Evolutionary conservation across 1,140 invertebrate genomes (phyloP).

Genomic region (Sogatella furcifera): DNA sequence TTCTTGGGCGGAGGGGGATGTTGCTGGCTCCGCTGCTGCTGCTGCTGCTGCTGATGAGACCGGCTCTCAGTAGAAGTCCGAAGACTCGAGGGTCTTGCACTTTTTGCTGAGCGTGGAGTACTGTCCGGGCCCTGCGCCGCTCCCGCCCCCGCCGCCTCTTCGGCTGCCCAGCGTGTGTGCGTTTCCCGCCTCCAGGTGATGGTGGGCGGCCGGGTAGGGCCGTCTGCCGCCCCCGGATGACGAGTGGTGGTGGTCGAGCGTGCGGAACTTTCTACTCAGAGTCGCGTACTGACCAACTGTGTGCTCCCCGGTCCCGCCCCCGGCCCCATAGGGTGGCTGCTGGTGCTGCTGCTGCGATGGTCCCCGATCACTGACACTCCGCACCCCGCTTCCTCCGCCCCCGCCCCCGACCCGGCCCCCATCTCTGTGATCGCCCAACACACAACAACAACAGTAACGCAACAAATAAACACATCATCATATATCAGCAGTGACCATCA

Average conservation of each 20-base stretch:
- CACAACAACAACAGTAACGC: too few relatives aligned
- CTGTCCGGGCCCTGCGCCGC: slow-evolving; percentile 33
- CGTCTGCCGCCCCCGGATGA: slow-evolving; percentile 2
- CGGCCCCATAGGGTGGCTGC: neutral
- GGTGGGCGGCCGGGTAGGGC: neutral
- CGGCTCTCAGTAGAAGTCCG: slow-evolving; percentile 82
- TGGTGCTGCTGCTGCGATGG: slow-evolving; percentile 22
- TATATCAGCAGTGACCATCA: too few relatives aligned
- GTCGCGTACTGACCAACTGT: slow-evolving; percentile 68
- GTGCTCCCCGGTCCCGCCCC: slow-evolving; percentile 21
- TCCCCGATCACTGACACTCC: slow-evolving; percentile 37
- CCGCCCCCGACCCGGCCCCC: neutral
- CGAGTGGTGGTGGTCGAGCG: slow-evolving; percentile 24
- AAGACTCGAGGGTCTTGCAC: slow-evolving; percentile 88
- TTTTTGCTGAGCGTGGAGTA: slow-evolving; percentile 73
- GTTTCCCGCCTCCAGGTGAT: slow-evolving; percentile 19
- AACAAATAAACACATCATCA: too few relatives aligned
- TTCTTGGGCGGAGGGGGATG: neutral
- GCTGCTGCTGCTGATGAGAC: slow-evolving; percentile 14
- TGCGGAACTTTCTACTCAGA: slow-evolving; percentile 28
- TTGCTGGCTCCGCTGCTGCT: neutral
- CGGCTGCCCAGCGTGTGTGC: slow-evolving; percentile 24
- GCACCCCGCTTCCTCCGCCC: slow-evolving; percentile 22
- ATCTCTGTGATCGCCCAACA: too few relatives aligned
- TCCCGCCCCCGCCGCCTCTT: slow-evolving; percentile 10